A percentile compares a stretch with the other conserved stretches of the same genome.
These are phyloP conservation scores for Notothenia rossii DNA, from an alignment of 2,113 vertebrate genomes.

Conservation along the genomic window DNA sequence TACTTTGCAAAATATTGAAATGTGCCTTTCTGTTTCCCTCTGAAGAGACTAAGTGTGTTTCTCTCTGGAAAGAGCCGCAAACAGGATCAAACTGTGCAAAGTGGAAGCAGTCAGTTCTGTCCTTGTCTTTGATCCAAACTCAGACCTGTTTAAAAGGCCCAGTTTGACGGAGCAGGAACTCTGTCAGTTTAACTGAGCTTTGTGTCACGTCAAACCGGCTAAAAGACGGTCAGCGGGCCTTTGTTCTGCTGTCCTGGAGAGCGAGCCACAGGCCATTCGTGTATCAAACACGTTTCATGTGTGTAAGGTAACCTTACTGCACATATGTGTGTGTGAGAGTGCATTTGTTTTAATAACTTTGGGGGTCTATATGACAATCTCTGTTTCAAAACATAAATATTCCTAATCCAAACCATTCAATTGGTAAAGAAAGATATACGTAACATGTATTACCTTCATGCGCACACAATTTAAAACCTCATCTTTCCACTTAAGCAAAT, in stretches of 20 bases:
- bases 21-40: conserved; percentile 12
- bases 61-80: conserved; percentile 32
- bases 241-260: conserved; percentile 58
- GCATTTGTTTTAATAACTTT: conserved; percentile 13
- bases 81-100: conserved; percentile 58
- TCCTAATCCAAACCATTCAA: neutral
- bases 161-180: conserved; percentile 63
- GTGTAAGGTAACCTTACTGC: conserved; percentile 31
- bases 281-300: conserved; percentile 24
- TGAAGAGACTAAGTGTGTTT: conserved; percentile 17
- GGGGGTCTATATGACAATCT: neutral
- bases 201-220: conserved; percentile 67
- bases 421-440: neutral
- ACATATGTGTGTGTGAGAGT: neutral
- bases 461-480: conserved; percentile 5
- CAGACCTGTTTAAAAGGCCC: conserved; percentile 51
- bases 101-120: conserved; percentile 52
- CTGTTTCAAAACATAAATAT: conserved; percentile 1
- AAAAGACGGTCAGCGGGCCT: conserved; percentile 50
- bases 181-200: conserved; percentile 61
- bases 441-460: neutral
- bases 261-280: conserved; percentile 34
- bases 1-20: conserved; percentile 22
- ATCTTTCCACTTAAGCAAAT: conserved; percentile 1
- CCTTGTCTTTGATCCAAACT: conserved; percentile 68